These are phyloP conservation scores for Anagyrus pseudococci DNA, from an alignment of 2,888 invertebrate species.

Conservation along the genomic window DNA sequence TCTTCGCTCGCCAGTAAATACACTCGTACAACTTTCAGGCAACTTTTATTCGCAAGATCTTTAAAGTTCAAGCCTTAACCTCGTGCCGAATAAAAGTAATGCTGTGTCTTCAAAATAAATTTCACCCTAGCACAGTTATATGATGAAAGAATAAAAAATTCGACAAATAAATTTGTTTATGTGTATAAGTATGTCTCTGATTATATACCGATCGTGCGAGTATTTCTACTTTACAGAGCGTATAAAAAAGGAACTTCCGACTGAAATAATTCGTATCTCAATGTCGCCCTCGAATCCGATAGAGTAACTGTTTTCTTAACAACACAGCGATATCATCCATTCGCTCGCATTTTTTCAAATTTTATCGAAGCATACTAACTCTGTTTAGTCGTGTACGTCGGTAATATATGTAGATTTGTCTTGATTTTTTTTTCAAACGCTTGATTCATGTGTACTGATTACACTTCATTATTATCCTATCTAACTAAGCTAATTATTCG, in stretches of 20 bases:
- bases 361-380: conserved; percentile 17
- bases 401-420: conserved; percentile 7
- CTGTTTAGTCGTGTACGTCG: conserved; percentile 20
- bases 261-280: conserved; percentile 13
- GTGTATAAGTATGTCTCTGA: background rate
- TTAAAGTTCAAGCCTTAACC: background rate
- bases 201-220: background rate
- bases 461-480: conserved; percentile 16
- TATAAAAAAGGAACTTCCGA: conserved; percentile 27
- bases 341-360: background rate
- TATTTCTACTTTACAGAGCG: background rate
- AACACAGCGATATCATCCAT: conserved; percentile 4
- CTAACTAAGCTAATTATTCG: conserved; percentile 29
- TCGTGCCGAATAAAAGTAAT: background rate
- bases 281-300: background rate
- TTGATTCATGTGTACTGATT: conserved; percentile 22
- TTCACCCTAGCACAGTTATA: background rate
- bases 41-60: conserved; percentile 6
- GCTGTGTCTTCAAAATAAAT: too few species aligned
- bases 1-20: conserved; percentile 3
- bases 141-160: background rate
- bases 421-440: conserved; percentile 17
- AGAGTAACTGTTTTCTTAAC: conserved; percentile 27
- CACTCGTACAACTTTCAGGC: conserved; percentile 8
- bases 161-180: background rate